phyloP scores from a whole-genome alignment of 2,888 invertebrate species.

The Scaptomyza reducta region DNA sequence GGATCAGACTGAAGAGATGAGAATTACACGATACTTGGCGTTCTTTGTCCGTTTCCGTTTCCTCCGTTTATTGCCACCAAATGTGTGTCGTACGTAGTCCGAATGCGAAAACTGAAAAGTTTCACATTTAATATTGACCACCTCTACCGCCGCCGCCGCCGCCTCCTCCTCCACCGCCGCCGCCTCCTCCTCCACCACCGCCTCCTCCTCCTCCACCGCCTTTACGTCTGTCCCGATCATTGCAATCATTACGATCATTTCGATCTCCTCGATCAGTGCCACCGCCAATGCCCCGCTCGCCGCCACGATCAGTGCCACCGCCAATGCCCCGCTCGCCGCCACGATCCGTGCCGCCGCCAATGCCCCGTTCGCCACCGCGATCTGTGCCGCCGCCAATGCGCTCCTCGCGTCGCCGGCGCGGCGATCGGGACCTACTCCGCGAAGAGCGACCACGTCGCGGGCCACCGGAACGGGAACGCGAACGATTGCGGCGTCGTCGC shows the following conservation, averaged over 20 bases:
- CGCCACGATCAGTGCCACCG: slow-evolving; percentile 66
- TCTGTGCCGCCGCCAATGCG: slow-evolving; percentile 66
- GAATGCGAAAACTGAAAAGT: slow-evolving; percentile 21
- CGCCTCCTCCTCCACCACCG: slow-evolving; percentile 32
- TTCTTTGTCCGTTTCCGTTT: slow-evolving; percentile 42
- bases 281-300: slow-evolving; percentile 61
- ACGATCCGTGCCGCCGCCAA: slow-evolving; percentile 62
- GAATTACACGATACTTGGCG: slow-evolving; percentile 54
- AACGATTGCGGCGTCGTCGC: slow-evolving; percentile 86
- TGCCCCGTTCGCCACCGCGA: slow-evolving; percentile 61
- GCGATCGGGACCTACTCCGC: slow-evolving; percentile 81
- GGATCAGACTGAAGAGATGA: slow-evolving; percentile 42
- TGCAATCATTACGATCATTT: slow-evolving; percentile 50
- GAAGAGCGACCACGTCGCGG: slow-evolving; percentile 82
- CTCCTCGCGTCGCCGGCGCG: slow-evolving; percentile 65
- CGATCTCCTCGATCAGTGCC: slow-evolving; percentile 54
- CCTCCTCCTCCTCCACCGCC: slow-evolving; percentile 61
- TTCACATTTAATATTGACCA: slow-evolving; percentile 55
- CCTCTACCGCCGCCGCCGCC: slow-evolving; percentile 44
- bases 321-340: slow-evolving; percentile 66
- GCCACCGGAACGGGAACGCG: slow-evolving; percentile 80
- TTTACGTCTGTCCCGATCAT: slow-evolving; percentile 69
- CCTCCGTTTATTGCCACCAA: slow-evolving; percentile 35
- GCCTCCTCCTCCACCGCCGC: slow-evolving; percentile 3
- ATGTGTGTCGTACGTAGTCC: slow-evolving; percentile 27